phyloP scores from a whole-genome alignment of 35 echinoderm and acorn worm genomes.

The Apostichopus californicus region DNA sequence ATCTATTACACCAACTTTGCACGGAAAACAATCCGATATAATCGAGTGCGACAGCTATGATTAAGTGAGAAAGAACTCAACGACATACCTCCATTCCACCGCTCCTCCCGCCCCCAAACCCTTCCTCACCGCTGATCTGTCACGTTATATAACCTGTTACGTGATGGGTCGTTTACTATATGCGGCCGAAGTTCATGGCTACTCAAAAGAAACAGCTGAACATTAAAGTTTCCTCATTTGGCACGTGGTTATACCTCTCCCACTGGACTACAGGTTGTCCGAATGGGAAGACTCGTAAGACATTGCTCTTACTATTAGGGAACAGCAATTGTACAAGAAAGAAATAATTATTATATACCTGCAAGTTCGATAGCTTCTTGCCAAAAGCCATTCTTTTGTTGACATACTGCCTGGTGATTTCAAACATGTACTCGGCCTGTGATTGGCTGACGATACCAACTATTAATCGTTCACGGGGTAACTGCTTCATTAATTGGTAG shows the following conservation, averaged over 20 bases:
- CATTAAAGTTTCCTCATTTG: background rate
- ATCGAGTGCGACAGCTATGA: no score
- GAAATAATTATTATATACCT: conserved; percentile 51
- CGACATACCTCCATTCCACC: no score
- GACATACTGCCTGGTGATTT: conserved; percentile 76
- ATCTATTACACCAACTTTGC: no score
- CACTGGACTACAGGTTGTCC: background rate
- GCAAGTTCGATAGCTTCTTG: conserved; percentile 65
- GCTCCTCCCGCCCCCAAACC: no score
- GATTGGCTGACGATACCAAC: conserved; percentile 29
- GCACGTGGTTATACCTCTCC: background rate
- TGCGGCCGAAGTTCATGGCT: background rate
- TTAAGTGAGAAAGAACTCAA: no score
- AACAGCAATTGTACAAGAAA: background rate
- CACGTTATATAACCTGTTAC: no score
- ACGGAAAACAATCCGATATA: no score
- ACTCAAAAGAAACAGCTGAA: background rate
- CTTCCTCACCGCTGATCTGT: no score
- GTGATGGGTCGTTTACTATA: no score
- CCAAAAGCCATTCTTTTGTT: conserved; percentile 76
- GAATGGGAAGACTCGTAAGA: background rate
- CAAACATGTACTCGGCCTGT: conserved; percentile 77
- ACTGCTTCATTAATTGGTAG: conserved; percentile 75
- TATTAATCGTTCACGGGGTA: conserved; percentile 70
- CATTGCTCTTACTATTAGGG: background rate